A percentile compares a stretch with the other conserved stretches of the same genome.
Evolutionary conservation across 2,888 invertebrate species (phyloP).

Genomic region (Epistrophe grossulariae): DNA sequence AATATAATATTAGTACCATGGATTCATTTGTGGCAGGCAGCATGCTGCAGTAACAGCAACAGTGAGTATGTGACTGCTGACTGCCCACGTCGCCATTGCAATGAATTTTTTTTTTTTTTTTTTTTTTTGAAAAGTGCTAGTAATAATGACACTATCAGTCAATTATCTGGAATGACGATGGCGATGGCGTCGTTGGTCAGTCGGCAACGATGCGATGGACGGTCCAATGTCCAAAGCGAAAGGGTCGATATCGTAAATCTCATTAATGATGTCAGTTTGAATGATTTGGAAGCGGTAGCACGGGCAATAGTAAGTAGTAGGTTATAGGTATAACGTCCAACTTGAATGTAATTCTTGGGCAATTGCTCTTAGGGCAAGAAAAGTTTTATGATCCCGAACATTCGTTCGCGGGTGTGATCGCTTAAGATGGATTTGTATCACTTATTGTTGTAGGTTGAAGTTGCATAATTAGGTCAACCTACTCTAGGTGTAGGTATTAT

Average conservation of each 20-base stretch:
- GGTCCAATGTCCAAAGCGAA: constrained; percentile 33
- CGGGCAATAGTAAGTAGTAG: neutral
- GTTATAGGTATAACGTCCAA: neutral
- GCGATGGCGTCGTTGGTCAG: neutral
- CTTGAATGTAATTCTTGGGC: constrained; percentile 35
- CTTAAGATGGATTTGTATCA: constrained; percentile 13
- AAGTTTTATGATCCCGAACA: constrained; percentile 32
- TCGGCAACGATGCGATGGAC: neutral
- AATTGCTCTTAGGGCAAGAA: constrained; percentile 25
- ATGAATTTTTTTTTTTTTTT: constrained; percentile 27
- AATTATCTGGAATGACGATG: constrained; percentile 21
- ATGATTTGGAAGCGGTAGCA: neutral
- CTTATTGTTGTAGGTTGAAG: constrained; percentile 20
- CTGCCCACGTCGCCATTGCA: constrained; percentile 30
- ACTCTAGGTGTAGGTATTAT: no score
- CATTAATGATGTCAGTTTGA: constrained; percentile 44
- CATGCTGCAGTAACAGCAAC: neutral
- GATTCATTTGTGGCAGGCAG: constrained; percentile 6
- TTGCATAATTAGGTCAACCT: constrained; percentile 33
- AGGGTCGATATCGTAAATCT: constrained; percentile 62
- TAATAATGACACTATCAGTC: constrained; percentile 57
- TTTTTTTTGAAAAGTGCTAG: constrained; percentile 53
- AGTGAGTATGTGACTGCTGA: constrained; percentile 1
- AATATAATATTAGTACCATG: neutral
- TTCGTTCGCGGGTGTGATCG: constrained; percentile 7